Conservation (phyloP, 2,888 invertebrate species). For the Octonoba sinensis region DNA sequence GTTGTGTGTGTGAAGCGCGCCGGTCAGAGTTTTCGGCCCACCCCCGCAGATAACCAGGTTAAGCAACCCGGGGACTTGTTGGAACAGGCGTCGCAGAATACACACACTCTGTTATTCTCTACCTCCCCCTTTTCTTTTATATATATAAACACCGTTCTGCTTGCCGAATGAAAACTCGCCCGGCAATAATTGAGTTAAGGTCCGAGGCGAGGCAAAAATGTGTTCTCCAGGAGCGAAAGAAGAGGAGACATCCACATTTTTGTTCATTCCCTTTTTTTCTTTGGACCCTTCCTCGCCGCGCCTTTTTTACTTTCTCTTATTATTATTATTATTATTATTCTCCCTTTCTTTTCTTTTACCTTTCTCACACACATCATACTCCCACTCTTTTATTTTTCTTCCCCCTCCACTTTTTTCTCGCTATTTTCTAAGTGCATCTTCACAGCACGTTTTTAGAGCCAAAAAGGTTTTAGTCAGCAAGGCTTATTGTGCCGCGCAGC, state of each 20-base stretch:
- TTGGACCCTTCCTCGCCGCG: not conserved
- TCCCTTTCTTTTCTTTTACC: slow-evolving; percentile 10
- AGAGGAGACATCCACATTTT: slow-evolving; percentile 41
- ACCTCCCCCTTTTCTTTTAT: slow-evolving; percentile 25
- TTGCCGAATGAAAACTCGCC: slow-evolving; percentile 63
- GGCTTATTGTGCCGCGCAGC: not conserved
- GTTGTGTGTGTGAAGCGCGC: slow-evolving; percentile 28
- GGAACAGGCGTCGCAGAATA: slow-evolving; percentile 22
- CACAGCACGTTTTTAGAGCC: slow-evolving; percentile 19
- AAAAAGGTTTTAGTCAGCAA: slow-evolving; percentile 24
- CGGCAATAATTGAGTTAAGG: slow-evolving; percentile 65
- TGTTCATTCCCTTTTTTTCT: slow-evolving; percentile 2
- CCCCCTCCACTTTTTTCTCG: slow-evolving; percentile 42
- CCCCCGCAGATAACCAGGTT: slow-evolving; percentile 55
- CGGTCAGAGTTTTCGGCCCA: slow-evolving; percentile 45
- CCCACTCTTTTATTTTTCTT: slow-evolving; percentile 32
- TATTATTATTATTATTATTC: slow-evolving; percentile 12
- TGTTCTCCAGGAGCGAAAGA: slow-evolving; percentile 43
- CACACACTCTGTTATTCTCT: not conserved
- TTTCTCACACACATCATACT: slow-evolving; percentile 4
- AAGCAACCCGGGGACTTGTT: slow-evolving; percentile 26
- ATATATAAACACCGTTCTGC: slow-evolving; percentile 27
- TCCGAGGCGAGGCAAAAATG: slow-evolving; percentile 63
- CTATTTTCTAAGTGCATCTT: slow-evolving; percentile 62
- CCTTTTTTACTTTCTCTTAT: slow-evolving; percentile 5